phyloP scores from a whole-genome alignment of 2,888 invertebrate species.

The Cecidostiba fungosa region DNA sequence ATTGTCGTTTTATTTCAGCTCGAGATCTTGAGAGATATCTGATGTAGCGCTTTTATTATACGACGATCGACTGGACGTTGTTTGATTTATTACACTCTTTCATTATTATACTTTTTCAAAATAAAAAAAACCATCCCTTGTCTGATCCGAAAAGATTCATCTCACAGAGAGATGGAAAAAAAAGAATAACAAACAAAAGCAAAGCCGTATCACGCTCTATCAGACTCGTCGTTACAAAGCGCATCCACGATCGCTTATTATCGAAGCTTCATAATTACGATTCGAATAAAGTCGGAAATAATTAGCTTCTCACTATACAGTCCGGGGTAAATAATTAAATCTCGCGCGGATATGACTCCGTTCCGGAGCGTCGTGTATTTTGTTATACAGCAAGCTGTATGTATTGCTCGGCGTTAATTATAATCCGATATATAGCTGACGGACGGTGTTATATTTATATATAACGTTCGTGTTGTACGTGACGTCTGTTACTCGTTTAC shows the following conservation, averaged over 20 bases:
- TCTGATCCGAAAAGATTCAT: neutral
- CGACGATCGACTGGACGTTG: neutral
- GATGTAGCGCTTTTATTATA: neutral
- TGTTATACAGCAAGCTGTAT: neutral
- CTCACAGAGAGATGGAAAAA: neutral
- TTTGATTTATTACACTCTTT: no score
- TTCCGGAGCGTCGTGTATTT: neutral
- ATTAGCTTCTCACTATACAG: constrained; percentile 67
- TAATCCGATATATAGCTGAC: constrained; percentile 29
- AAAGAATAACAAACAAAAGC: neutral
- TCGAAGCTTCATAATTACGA: constrained; percentile 41
- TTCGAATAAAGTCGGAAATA: constrained; percentile 74
- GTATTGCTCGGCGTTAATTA: constrained; percentile 35
- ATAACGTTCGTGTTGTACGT: no score
- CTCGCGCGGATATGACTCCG: constrained; percentile 13
- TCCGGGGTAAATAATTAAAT: constrained; percentile 69
- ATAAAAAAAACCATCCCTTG: neutral
- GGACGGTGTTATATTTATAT: neutral
- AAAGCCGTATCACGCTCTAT: neutral
- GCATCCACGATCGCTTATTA: constrained; percentile 40
- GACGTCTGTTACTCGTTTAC: no score
- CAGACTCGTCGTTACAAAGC: neutral
- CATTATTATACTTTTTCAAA: neutral
- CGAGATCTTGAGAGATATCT: neutral
- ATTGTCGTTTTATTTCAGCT: neutral